Evolutionary conservation across 2,888 invertebrate species (phyloP), one percentile per base, ranked within the genome.

Genomic region (Xanthorhoe spadicearia): DNA sequence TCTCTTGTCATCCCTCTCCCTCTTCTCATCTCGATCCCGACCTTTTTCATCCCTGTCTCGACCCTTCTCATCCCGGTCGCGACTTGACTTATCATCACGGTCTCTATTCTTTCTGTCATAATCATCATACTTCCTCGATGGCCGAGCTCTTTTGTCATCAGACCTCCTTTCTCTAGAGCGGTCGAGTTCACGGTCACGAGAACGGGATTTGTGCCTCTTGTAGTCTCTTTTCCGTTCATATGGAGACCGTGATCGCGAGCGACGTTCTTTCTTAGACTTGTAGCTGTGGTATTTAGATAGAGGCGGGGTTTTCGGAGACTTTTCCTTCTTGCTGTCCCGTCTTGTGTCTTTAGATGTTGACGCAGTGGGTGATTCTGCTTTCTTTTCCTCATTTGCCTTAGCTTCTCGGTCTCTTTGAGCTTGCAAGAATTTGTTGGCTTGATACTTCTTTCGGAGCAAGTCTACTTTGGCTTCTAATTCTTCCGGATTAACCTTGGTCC

Each of bases 401-500:
- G 86, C 83, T 52, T 92, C 93, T 28, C 88, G 71, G 0, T 92
- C 93, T 66, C 86, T 89, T 57, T 88, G 88, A 13, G 88, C 88
- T 74, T 89, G 88, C 2, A 88, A 85, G 15, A 89, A 84, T 63
- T 90, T 93, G 57, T 93, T 93, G 0, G 93, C 92, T 81, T 93
- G 93, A 67, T 93, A 93, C 5, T 93, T 78, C 73, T 85, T 88
- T 50, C 86, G 82, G 23, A 93, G 76, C 7, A 80, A 60, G 8
- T 93, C 93, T 0, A 93, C 87, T 78, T 92, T 93, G 48, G 70
- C 79, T 68, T 93, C 93, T 46, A 93, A 74, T 48, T 92, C 93
- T 38, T 93, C 93, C 0, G 94, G 90, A 72, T 93, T 94, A 50
- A 97, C 97, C 94, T 98, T 98, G 2, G 95, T 90, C 61, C 98